Percentiles rank a stretch among this genome's conserved stretches.
Evolutionary conservation across 1,140 invertebrate species (phyloP).

Genomic region (Drosophila insularis): DNA sequence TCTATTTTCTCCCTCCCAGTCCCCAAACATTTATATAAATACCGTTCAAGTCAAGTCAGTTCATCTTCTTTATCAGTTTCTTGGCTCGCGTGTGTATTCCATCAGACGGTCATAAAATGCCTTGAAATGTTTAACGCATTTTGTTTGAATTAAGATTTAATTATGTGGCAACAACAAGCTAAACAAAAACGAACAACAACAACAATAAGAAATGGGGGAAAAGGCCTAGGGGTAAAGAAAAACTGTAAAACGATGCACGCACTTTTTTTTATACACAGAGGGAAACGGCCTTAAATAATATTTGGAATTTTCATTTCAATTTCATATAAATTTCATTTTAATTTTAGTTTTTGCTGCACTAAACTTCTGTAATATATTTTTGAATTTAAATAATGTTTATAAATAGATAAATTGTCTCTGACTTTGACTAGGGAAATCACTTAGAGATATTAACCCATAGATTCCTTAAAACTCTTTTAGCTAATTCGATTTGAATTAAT

Average conservation of each 20-base stretch:
- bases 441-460: no score
- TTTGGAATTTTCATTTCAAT: no score
- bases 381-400: no score
- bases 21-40: no score
- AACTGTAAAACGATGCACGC: constrained; percentile 11
- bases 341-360: no score
- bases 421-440: no score
- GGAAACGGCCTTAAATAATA: neutral
- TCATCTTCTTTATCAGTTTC: constrained; percentile 23
- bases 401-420: no score
- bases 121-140: constrained; percentile 71
- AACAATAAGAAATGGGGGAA: constrained; percentile 10
- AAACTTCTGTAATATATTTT: no score
- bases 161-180: constrained; percentile 72
- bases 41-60: neutral
- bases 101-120: constrained; percentile 62
- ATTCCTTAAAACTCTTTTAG: no score
- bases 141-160: constrained; percentile 79
- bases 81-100: constrained; percentile 30
- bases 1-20: no score
- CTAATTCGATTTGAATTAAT: no score
- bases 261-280: neutral
- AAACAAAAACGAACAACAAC: constrained; percentile 26
- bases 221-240: neutral
- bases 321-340: no score